Base-by-base conservation (phyloP, 2,888 invertebrate genomes). In the Lutraria lutraria region DNA sequence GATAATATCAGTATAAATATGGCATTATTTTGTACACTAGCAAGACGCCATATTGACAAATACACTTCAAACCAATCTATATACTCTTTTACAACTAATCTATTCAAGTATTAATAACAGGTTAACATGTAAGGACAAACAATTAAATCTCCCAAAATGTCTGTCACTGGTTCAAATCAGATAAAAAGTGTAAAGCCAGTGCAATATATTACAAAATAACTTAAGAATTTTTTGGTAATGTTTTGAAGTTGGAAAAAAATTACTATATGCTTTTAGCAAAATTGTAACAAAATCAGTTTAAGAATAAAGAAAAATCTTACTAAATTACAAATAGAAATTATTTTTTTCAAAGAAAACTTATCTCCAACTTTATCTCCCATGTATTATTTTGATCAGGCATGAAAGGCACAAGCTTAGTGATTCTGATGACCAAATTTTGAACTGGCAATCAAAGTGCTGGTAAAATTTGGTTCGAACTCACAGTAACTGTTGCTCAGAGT, bases 11-110 rank as follows among this genome's bases (percentile, higher is more conserved):
- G 21, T 53, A 81, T 68, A 25, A 25, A 25, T 68, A 68, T 13
- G 43, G 0, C n/a, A 0, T 25, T 79, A 83, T 29, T 34, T 15
- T 34, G 56, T 34, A 54, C 54, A 85, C 76, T 79, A 79, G 76
- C 13, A 34, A 85, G 76, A 85, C 79, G 85, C 85, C 85, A 85
- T 53, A 76, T 79, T 72, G 83, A 72, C 83, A 72, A 72, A 60
- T 29, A 25, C 25, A 25, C 25, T 68, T 68, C 63, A 68, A 56
- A 12, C 63, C 13, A 25, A 68, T 68, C 63, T 68, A 68, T n/a
- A 68, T 68, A 68, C 25, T 25, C 10, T 68, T 25, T 68, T 1
- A 68, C 63, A 68, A 68, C 10, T 25, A 25, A 68, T 68, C 63
- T 68, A 25, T 25, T 68, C 63, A 68, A n/a, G 63, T 68, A 68